Percentiles rank a stretch among this genome's conserved stretches.
These are phyloP conservation scores for Aleiodes sp. DNA, from an alignment of 1,140 invertebrate genomes.

Conservation along the genomic window DNA sequence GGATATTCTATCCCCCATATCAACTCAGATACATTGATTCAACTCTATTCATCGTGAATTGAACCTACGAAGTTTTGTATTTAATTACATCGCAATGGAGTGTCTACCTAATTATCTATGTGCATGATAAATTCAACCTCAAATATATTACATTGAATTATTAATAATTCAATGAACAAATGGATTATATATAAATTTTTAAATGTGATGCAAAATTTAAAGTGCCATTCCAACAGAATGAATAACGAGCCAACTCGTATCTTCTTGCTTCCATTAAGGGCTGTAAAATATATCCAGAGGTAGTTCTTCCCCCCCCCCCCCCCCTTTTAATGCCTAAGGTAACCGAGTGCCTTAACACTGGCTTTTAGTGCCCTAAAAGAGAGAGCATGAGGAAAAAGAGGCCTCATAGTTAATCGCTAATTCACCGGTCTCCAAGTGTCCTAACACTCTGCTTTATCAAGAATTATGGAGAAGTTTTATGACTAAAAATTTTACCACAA, in stretches of 20 bases:
- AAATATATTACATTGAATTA: no score
- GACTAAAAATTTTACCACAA: no score
- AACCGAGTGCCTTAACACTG: not conserved
- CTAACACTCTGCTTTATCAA: not conserved
- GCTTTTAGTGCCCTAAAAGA: constrained; percentile 4
- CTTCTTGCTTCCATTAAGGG: not conserved
- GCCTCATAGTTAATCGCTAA: constrained; percentile 4
- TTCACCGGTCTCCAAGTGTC: not conserved
- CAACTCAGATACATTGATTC: no score
- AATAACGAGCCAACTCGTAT: not conserved
- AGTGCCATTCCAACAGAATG: not conserved
- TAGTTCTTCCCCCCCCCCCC: not conserved
- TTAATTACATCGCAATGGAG: not conserved
- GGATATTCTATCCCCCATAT: not conserved
- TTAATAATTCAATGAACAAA: no score
- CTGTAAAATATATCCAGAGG: not conserved
- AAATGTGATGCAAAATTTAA: not conserved
- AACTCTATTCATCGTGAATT: not conserved
- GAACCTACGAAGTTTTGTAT: not conserved
- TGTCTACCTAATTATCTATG: no score
- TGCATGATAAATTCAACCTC: no score
- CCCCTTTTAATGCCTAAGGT: not conserved
- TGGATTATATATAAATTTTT: not conserved
- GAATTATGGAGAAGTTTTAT: constrained; percentile 6
- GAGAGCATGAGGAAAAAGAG: no score